Conservation (phyloP, 2,888 invertebrate species). For the Athalia circularis region DNA sequence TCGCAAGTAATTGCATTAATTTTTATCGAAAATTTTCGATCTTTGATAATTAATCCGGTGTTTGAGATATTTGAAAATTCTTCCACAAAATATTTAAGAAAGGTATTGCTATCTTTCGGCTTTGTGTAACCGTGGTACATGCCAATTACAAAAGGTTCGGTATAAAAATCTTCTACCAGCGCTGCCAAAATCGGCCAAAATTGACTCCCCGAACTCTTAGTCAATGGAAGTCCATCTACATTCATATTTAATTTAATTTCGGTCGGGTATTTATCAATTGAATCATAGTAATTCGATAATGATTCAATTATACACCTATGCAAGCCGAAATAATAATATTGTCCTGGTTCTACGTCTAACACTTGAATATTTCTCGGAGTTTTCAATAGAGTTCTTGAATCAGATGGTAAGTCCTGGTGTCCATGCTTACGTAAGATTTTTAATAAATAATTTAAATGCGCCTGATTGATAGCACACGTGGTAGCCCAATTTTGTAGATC, state of each 20-base stretch:
- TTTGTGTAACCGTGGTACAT: constrained; percentile 19
- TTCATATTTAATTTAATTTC: constrained; percentile 21
- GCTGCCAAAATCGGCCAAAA: constrained; percentile 21
- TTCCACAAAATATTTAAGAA: constrained; percentile 9
- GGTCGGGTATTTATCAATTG: constrained; percentile 16
- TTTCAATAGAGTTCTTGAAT: constrained; percentile 14
- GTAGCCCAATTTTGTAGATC: constrained; percentile 6
- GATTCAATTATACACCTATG: not conserved
- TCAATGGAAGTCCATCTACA: constrained; percentile 15
- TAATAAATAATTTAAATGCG: constrained; percentile 11
- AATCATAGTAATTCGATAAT: constrained; percentile 11
- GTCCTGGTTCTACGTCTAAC: not conserved
- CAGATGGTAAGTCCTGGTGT: constrained; percentile 15
- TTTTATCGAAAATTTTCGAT: not conserved
- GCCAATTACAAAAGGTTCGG: constrained; percentile 17
- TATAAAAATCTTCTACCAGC: not conserved
- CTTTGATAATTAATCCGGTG: constrained; percentile 10
- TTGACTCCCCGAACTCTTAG: constrained; percentile 16
- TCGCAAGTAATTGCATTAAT: constrained; percentile 15
- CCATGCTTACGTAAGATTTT: constrained; percentile 17
- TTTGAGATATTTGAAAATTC: not conserved
- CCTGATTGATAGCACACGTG: constrained; percentile 13
- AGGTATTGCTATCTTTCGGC: not conserved
- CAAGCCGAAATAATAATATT: constrained; percentile 19
- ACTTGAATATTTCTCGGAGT: constrained; percentile 17